These are phyloP conservation scores for Enteromius radiatus DNA, from an alignment of 2,797 vertebrate species.

Conservation along the genomic window DNA sequence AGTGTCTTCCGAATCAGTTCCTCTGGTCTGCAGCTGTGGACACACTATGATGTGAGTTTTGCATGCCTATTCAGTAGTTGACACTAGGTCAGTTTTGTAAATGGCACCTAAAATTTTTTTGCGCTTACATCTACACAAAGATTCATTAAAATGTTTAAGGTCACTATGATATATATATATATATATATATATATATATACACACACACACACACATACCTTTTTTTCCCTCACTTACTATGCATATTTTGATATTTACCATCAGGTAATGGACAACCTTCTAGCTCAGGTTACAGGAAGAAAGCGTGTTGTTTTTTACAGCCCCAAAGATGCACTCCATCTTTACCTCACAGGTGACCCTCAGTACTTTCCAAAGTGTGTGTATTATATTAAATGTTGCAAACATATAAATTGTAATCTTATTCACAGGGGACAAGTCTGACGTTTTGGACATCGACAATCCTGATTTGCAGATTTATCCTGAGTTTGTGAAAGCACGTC, in stretches of 20 bases:
- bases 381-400: too few species aligned
- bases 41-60: slow-evolving; percentile 91
- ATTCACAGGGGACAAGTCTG: slow-evolving; percentile 88
- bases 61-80: too few species aligned
- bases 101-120: too few species aligned
- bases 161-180: too few species aligned
- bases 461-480: slow-evolving; percentile 88
- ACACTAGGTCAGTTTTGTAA: too few species aligned
- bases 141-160: too few species aligned
- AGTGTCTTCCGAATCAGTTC: slow-evolving; percentile 97
- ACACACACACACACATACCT: too few species aligned
- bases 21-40: slow-evolving; percentile 92
- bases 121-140: too few species aligned
- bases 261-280: slow-evolving; percentile 97
- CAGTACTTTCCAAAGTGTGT: background rate
- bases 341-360: slow-evolving; percentile 88
- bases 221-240: background rate
- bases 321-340: slow-evolving; percentile 88
- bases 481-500: slow-evolving; percentile 86
- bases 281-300: slow-evolving; percentile 92
- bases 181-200: too few species aligned
- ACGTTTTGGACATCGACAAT: slow-evolving; percentile 89
- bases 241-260: slow-evolving; percentile 12
- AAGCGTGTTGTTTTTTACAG: slow-evolving; percentile 89
- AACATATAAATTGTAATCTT: background rate